phyloP scores from a whole-genome alignment of 2,888 invertebrate species.

The Phytoseiulus persimilis region DNA sequence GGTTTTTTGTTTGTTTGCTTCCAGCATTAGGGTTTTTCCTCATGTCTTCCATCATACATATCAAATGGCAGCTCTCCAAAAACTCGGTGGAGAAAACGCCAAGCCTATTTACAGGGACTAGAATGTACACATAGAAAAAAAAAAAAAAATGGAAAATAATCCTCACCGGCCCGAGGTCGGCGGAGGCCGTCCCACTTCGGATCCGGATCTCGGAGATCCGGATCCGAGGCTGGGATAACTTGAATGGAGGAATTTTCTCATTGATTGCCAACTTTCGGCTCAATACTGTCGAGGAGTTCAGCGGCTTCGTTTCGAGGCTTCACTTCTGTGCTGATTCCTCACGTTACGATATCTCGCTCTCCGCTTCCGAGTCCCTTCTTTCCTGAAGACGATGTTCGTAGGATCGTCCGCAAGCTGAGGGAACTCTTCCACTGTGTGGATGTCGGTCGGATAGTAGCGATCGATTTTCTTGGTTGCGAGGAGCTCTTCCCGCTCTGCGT shows the following conservation, averaged over 20 bases:
- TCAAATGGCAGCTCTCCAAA: not conserved
- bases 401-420: conserved; percentile 90
- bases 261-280: not conserved
- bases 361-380: conserved; percentile 44
- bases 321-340: conserved; percentile 11
- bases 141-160: conserved; percentile 29
- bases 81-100: not conserved
- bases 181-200: not conserved
- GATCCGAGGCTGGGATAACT: not conserved
- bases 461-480: conserved; percentile 77
- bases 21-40: not conserved
- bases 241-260: not conserved
- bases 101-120: conserved; percentile 37
- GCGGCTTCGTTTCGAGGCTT: not conserved
- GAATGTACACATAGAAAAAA: conserved; percentile 34
- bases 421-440: conserved; percentile 77
- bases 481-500: conserved; percentile 82
- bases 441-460: conserved; percentile 83
- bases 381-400: conserved; percentile 79
- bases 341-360: conserved; percentile 38
- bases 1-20: not conserved
- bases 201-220: not conserved
- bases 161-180: no score
- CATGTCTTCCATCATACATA: not conserved
- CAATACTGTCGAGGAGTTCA: not conserved